These are phyloP conservation scores for Otolemur crassicaudatus DNA, from an alignment of 2,797 vertebrate genomes.

Conservation along the genomic window DNA sequence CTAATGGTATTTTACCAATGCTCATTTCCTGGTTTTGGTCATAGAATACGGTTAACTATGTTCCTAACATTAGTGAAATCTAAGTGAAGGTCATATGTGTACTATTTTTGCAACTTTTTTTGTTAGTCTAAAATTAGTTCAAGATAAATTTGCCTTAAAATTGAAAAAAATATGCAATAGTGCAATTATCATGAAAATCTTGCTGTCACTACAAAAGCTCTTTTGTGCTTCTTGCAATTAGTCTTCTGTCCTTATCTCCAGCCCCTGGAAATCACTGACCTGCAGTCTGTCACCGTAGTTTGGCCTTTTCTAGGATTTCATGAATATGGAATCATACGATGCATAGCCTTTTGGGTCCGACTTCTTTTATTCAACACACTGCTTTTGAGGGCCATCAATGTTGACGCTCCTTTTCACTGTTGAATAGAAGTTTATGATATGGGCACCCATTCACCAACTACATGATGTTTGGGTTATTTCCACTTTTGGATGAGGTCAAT, in stretches of 20 bases:
- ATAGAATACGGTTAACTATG: not conserved
- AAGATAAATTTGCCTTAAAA: not conserved
- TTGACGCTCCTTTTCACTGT: not conserved
- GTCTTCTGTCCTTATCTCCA: not conserved
- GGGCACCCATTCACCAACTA: not conserved
- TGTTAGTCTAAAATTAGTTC: not conserved
- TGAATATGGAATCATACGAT: not conserved
- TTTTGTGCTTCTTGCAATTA: not conserved
- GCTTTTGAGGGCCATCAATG: not conserved
- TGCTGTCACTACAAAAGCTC: not conserved
- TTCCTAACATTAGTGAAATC: not conserved
- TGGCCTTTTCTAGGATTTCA: not conserved
- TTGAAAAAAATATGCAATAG: not conserved
- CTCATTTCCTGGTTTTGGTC: not conserved
- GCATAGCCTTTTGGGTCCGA: not conserved
- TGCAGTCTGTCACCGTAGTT: not conserved
- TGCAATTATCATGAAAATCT: not conserved
- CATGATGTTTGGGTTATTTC: not conserved
- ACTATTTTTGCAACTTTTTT: not conserved
- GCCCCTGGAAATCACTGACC: not conserved
- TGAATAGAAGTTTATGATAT: not conserved
- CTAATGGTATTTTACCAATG: not conserved
- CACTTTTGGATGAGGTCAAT: not conserved
- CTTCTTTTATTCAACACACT: not conserved
- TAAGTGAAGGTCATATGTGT: not conserved